A percentile compares a stretch with the other conserved stretches of the same genome.
These are phyloP conservation scores for Zelleria hepariella DNA, from an alignment of 2,888 invertebrate species.

Conservation along the genomic window DNA sequence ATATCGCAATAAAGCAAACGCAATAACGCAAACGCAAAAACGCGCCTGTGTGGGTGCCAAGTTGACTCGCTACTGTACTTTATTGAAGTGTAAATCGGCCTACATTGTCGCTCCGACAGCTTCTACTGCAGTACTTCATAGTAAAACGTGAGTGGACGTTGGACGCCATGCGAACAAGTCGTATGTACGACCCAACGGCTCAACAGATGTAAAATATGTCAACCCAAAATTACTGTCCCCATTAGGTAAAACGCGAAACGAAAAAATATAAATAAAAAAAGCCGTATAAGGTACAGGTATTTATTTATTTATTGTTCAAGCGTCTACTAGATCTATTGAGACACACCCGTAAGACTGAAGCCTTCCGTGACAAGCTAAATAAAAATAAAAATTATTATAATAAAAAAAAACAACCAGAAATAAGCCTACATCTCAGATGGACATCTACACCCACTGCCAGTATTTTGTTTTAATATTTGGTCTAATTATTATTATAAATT, in stretches of 20 bases:
- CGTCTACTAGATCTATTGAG: slow-evolving; percentile 62
- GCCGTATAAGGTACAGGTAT: slow-evolving; percentile 58
- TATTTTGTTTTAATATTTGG: slow-evolving; percentile 32
- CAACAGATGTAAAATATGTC: background rate
- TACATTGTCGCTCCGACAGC: no score
- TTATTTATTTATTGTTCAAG: slow-evolving; percentile 66
- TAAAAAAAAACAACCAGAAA: slow-evolving; percentile 45
- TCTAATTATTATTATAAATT: slow-evolving; percentile 21
- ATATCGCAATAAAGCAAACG: no score
- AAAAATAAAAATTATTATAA: slow-evolving; percentile 21
- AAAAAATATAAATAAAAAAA: slow-evolving; percentile 29
- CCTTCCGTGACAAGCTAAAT: slow-evolving; percentile 40
- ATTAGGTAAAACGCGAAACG: background rate
- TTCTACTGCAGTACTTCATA: no score
- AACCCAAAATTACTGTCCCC: no score
- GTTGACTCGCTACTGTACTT: no score
- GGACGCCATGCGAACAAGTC: no score
- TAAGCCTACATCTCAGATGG: slow-evolving; percentile 28
- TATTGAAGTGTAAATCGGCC: no score
- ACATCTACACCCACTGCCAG: slow-evolving; percentile 47
- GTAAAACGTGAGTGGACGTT: no score
- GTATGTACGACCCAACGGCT: background rate
- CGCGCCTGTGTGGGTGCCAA: no score
- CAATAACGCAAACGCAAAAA: no score
- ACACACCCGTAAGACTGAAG: slow-evolving; percentile 42